Evolutionary conservation across 1,140 invertebrate genomes (phyloP).

Genomic region (Pinna nobilis): DNA sequence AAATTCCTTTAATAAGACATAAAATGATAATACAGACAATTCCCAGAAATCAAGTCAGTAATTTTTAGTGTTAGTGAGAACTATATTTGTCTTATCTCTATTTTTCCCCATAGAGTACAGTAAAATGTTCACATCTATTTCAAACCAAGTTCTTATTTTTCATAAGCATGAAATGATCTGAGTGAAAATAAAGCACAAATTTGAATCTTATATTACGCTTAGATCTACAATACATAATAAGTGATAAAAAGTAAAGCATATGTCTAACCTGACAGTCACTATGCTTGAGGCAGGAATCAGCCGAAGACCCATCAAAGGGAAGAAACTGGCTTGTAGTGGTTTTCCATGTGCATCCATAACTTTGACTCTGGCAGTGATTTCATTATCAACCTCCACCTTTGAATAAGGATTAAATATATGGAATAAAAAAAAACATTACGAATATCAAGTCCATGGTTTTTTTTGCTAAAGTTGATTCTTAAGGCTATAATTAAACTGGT

Average conservation of each 20-base stretch:
- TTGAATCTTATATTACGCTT: too few relatives aligned
- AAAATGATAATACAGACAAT: too few relatives aligned
- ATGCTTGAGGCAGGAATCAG: constrained; percentile 66
- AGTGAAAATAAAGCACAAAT: too few relatives aligned
- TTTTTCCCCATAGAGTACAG: too few relatives aligned
- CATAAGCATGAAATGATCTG: too few relatives aligned
- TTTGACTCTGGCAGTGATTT: constrained; percentile 68
- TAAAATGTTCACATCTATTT: too few relatives aligned
- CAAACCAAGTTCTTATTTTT: too few relatives aligned
- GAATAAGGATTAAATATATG: constrained; percentile 1
- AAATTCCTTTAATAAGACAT: too few relatives aligned
- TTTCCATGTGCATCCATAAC: constrained; percentile 71
- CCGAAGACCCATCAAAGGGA: constrained; percentile 72
- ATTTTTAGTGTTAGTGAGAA: too few relatives aligned
- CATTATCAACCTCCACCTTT: constrained; percentile 72
- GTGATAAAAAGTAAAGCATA: background rate
- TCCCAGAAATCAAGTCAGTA: too few relatives aligned
- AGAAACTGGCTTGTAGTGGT: constrained; percentile 69
- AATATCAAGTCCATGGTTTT: background rate
- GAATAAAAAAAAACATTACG: background rate
- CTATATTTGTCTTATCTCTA: too few relatives aligned
- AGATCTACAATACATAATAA: too few relatives aligned
- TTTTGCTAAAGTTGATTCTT: background rate
- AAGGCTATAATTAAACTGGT: background rate
- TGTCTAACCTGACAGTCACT: constrained; percentile 69